These are phyloP conservation scores for Musca domestica DNA, from an alignment of 1,140 invertebrate species.

Conservation along the genomic window DNA sequence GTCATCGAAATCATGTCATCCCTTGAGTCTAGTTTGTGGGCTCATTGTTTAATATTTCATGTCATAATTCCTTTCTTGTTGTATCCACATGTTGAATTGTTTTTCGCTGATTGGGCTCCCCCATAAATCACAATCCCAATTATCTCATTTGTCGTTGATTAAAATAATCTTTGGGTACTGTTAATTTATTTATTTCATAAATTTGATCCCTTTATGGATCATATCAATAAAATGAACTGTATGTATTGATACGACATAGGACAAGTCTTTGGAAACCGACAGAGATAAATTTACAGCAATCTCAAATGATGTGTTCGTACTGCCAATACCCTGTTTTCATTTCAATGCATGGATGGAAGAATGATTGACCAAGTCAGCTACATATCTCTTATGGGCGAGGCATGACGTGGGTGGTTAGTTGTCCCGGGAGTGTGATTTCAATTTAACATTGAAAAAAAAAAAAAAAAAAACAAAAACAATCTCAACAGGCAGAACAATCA, in stretches of 20 bases:
- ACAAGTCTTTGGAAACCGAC: background rate
- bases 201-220: constrained; percentile 7
- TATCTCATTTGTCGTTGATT: constrained; percentile 49
- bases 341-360: too few species aligned
- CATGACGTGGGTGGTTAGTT: too few species aligned
- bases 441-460: too few species aligned
- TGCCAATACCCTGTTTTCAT: too few species aligned
- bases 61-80: background rate
- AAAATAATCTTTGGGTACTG: constrained; percentile 16
- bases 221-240: constrained; percentile 12
- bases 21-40: constrained; percentile 11
- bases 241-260: background rate
- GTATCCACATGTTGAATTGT: background rate
- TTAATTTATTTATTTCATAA: constrained; percentile 24
- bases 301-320: too few species aligned
- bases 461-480: too few species aligned
- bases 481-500: too few species aligned
- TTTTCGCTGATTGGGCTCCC: background rate
- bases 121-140: constrained; percentile 47
- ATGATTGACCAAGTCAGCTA: too few species aligned
- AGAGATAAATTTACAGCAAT: too few species aligned
- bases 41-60: constrained; percentile 3
- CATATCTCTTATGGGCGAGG: too few species aligned
- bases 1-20: background rate
- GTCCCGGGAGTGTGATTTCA: too few species aligned